These are phyloP conservation scores for Punctoribates punctum DNA, from an alignment of 2,888 invertebrate species.

Conservation along the genomic window DNA sequence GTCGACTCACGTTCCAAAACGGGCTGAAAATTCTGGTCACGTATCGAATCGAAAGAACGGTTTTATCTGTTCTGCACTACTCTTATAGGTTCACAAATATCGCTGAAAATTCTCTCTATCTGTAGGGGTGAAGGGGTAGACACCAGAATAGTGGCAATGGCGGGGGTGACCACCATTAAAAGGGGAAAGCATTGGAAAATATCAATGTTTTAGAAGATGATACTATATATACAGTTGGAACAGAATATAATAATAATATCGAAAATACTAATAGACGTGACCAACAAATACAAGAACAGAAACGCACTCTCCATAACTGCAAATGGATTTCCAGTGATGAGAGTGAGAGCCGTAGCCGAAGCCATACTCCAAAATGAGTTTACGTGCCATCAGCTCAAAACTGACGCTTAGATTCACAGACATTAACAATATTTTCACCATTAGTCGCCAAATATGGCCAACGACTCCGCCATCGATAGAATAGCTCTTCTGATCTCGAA, in stretches of 20 bases:
- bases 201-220: constrained; percentile 31
- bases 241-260: not conserved
- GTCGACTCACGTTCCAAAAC: not conserved
- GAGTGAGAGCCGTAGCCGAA: not conserved
- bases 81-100: constrained; percentile 33
- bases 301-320: constrained; percentile 26
- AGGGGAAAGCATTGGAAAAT: constrained; percentile 7
- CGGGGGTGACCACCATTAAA: constrained; percentile 1
- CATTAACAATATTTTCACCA: constrained; percentile 10
- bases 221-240: not conserved
- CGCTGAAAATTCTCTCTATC: not conserved
- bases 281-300: not conserved
- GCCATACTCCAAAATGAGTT: constrained; percentile 16
- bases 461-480: not conserved
- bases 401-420: constrained; percentile 6
- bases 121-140: constrained; percentile 5
- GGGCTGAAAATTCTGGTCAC: constrained; percentile 19
- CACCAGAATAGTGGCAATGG: not conserved
- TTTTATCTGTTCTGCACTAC: constrained; percentile 26
- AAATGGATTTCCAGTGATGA: not conserved
- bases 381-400: not conserved
- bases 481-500: not conserved
- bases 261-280: constrained; percentile 15
- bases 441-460: not conserved
- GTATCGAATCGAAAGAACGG: constrained; percentile 27